Evolutionary conservation across 2,888 invertebrate species (phyloP), one percentile per base, ranked within the genome.

Genomic region (Scaptomyza reducta): DNA sequence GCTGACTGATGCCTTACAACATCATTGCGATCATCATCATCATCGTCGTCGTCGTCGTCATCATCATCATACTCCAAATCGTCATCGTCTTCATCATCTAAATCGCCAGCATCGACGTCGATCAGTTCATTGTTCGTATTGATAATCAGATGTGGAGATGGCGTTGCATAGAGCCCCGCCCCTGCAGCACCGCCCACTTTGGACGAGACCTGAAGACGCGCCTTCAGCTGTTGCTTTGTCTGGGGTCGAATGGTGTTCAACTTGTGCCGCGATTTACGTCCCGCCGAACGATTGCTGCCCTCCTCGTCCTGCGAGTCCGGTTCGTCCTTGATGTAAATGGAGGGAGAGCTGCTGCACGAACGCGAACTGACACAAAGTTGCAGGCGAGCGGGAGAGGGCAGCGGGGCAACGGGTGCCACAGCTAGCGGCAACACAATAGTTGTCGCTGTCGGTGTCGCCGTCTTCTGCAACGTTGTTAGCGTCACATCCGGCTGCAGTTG

Each of bases 321-420:
- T 58, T 91, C 91, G 55, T 91, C 91, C 81, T 91, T 91, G 14
- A 91, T 90, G 22, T 90, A 91, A 16, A 91, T 86, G 18, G 91
- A 91, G 3, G 91, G 91, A 0, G 90, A 91, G 2, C 89, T 88
- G 46, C 91, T 90, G 61, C 88, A 79, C 7, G 91, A 90, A 6
- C 76, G 87, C 31, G 85, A 82, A n/a, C 76, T 88, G 35, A 46
- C 41, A n/a, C 69, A 74, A 10, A 73, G 73, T 35, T 73, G 69
- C 41, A 77, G 56, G 13, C 63, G 65, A 2, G 77, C 41, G 1
- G 79, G 73, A 6, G 83, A 42, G 6, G 63, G 6, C 63, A 61
- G 10, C 7, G 56, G 11, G 25, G 38, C 38, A 38, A 50, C 10
- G 0, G 74, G 0, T 18, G 59, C 33, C n/a, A 55, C 53, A 6